phyloP scores from a whole-genome alignment of 1,140 invertebrate species.

The Apis cerana region DNA sequence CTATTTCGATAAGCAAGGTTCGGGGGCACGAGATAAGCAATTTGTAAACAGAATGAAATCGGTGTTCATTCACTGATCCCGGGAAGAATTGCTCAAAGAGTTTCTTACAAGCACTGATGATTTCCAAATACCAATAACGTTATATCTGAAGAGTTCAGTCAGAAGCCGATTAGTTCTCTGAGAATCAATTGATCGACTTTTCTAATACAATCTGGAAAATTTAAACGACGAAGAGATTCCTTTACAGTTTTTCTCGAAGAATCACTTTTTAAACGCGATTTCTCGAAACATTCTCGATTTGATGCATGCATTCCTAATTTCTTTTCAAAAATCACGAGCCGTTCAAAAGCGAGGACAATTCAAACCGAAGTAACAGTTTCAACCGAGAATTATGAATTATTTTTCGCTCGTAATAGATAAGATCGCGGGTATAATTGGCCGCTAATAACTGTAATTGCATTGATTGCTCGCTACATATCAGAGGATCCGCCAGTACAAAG shows the following conservation, averaged over 20 bases:
- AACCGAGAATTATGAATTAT: not conserved
- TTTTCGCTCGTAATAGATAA: not conserved
- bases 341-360: not conserved
- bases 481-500: constrained; percentile 1
- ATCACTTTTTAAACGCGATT: too few species aligned
- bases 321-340: too few species aligned
- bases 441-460: constrained; percentile 28
- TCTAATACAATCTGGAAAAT: too few species aligned
- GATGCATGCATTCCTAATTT: too few species aligned
- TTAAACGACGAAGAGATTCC: too few species aligned
- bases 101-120: too few species aligned
- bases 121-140: not conserved
- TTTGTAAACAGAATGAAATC: not conserved
- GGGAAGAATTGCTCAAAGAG: not conserved
- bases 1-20: not conserved
- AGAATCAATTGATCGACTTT: too few species aligned
- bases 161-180: too few species aligned
- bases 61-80: not conserved
- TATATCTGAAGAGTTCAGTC: too few species aligned
- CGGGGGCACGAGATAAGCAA: not conserved
- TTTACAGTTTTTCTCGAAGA: too few species aligned
- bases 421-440: not conserved
- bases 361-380: not conserved
- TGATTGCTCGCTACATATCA: constrained; percentile 12
- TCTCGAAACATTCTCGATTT: too few species aligned